These are phyloP conservation scores for Theropithecus gelada DNA, from an alignment of 2,113 vertebrate genomes.

Conservation along the genomic window DNA sequence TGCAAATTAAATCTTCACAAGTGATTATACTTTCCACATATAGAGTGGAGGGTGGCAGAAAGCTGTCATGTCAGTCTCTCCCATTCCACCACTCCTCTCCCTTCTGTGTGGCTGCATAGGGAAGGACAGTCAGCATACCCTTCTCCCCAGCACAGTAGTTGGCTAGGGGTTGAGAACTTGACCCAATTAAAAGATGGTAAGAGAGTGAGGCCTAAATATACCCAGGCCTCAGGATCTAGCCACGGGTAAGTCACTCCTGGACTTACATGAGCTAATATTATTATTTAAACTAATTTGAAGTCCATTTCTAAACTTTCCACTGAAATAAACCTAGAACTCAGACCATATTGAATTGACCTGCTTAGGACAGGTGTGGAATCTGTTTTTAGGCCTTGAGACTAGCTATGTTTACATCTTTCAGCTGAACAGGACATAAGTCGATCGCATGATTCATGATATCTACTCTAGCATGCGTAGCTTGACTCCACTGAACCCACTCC, in stretches of 20 bases:
- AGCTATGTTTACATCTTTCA: neutral
- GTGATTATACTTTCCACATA: neutral
- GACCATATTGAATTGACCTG: neutral
- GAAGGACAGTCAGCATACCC: neutral
- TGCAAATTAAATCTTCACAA: neutral
- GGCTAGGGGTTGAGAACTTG: neutral
- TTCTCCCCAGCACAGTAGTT: neutral
- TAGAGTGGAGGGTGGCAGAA: neutral
- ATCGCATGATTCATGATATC: neutral
- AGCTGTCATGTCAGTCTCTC: neutral
- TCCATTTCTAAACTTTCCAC: neutral
- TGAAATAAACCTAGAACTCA: constrained; percentile 15
- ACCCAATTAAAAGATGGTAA: neutral
- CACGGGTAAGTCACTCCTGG: neutral
- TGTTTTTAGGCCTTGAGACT: neutral
- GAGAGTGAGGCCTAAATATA: neutral
- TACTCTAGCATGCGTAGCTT: neutral
- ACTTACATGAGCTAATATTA: neutral
- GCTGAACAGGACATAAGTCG: neutral
- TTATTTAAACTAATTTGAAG: neutral
- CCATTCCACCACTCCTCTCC: neutral
- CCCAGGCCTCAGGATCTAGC: neutral
- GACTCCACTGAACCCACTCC: neutral
- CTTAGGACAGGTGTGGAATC: neutral
- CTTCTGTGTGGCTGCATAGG: neutral